phyloP scores from a whole-genome alignment of 2,797 vertebrate genomes.

The Trematomus bernacchii region DNA sequence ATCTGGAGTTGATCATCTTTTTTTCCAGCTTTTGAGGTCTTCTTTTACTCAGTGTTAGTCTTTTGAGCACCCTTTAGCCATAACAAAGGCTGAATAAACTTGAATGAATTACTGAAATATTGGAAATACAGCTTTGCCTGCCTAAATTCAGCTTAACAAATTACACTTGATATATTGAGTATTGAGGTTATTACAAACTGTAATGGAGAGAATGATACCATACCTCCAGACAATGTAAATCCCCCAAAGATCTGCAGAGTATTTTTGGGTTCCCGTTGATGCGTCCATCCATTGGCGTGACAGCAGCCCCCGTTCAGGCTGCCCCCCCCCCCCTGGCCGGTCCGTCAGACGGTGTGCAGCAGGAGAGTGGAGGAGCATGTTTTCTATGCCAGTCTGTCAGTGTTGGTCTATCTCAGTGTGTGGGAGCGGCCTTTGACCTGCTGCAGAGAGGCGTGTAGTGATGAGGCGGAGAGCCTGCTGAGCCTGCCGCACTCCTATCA shows the following conservation, averaged over 20 bases:
- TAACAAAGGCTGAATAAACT: no score
- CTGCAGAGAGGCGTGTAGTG: constrained; percentile 66
- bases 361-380: constrained; percentile 47
- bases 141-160: constrained; percentile 10
- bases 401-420: constrained; percentile 57
- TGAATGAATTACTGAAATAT: no score
- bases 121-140: constrained; percentile 19
- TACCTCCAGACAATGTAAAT: background rate
- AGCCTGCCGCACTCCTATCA: constrained; percentile 75
- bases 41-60: no score
- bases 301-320: background rate
- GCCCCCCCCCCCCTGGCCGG: constrained; percentile 12
- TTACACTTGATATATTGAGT: background rate
- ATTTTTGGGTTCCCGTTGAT: background rate
- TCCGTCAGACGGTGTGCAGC: constrained; percentile 24
- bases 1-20: no score
- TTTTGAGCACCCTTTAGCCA: no score
- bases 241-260: background rate
- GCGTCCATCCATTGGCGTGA: background rate
- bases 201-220: background rate
- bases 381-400: constrained; percentile 61
- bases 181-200: constrained; percentile 1
- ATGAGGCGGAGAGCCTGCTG: constrained; percentile 67
- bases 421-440: constrained; percentile 74
- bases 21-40: no score